Percentiles rank a stretch among this genome's conserved stretches.
Conservation (phyloP, 1,140 invertebrate genomes). For the Monochamus saltuarius region DNA sequence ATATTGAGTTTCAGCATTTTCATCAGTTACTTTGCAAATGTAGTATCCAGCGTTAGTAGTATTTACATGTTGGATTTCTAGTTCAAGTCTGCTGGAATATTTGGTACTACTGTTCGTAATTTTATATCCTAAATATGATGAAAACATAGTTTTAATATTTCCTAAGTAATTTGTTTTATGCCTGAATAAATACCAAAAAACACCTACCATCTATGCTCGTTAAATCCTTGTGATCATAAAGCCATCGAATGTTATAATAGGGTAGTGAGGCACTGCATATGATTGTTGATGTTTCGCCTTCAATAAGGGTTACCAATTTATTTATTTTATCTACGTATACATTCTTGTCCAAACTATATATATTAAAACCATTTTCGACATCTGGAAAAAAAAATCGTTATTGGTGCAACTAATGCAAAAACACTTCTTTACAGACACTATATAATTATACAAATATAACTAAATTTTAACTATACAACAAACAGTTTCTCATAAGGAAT, state of each 20-base stretch:
- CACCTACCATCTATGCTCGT: conserved; percentile 23
- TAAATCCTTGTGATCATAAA: conserved; percentile 19
- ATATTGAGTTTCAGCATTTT: conserved; percentile 23
- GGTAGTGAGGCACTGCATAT: conserved; percentile 59
- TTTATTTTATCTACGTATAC: conserved; percentile 28
- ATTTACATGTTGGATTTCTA: conserved; percentile 21
- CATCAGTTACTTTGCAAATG: conserved; percentile 37
- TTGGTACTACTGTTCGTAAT: conserved; percentile 1
- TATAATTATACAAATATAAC: too few relatives aligned
- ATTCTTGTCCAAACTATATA: conserved; percentile 47
- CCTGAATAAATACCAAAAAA: too few relatives aligned
- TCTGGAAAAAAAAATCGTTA: conserved; percentile 45
- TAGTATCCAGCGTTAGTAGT: conserved; percentile 27
- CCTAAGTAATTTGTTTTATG: neutral
- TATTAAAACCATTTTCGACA: conserved; percentile 48
- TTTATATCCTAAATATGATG: conserved; percentile 7
- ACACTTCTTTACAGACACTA: too few relatives aligned
- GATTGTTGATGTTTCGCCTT: conserved; percentile 56
- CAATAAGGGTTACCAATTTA: conserved; percentile 48
- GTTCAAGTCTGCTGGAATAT: conserved; percentile 21
- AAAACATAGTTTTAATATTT: neutral
- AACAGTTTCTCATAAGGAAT: too few relatives aligned
- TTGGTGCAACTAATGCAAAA: too few relatives aligned
- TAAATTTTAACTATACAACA: too few relatives aligned
- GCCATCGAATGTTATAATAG: conserved; percentile 38